Base-by-base conservation (phyloP, 2,888 invertebrate genomes). In the Standfussiana lucernea region DNA sequence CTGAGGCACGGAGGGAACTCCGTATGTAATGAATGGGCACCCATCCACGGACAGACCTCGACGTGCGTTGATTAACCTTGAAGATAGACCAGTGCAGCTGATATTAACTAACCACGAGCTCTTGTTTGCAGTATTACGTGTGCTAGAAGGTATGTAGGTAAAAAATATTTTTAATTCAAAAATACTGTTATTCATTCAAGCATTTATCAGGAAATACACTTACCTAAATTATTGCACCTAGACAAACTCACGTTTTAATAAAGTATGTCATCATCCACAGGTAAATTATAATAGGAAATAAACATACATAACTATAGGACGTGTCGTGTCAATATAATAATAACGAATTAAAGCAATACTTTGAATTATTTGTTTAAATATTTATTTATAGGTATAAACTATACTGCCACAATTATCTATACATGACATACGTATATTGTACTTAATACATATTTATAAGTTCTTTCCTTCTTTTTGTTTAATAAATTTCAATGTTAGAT, bases 301-400 rank as follows among this genome's bases (percentile, higher is more conserved):
- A 56, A n/a, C 40, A 40, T n/a, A 64, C n/a, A 32, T 72, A 62
- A 11, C 5, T 10, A 50, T 5, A 50, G 21, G 13, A 79, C 72
- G 61, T 79, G 50, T 15, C 8, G 0, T 67, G 79, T 79, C 66
- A 79, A 61, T 61, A 11, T n/a, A 50, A 28, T n/a, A 62, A 47
- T 72, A 35, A 59, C 42, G 59, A 72, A 42, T 61, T 79, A 61
- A 8, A 32, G 4, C 1, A 50, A 24, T 66, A 59, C 59, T 21
- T 1, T 28, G 35, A 79, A 71, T 66, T 37, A 15, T 64, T 61
- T 66, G 24, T 71, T 50, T 40, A 2, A 32, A 59, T 42, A 78
- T 42, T 53, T 53, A 77, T 68, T 45, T 32, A 50, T 53, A 37
- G n/a, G 35, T 56, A 37, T n/a, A n/a, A n/a, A n/a, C 15, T 73